Evolutionary conservation across 2,797 vertebrate genomes (phyloP), one percentile per base, ranked within the genome.

Genomic region (Vireo griseus): DNA sequence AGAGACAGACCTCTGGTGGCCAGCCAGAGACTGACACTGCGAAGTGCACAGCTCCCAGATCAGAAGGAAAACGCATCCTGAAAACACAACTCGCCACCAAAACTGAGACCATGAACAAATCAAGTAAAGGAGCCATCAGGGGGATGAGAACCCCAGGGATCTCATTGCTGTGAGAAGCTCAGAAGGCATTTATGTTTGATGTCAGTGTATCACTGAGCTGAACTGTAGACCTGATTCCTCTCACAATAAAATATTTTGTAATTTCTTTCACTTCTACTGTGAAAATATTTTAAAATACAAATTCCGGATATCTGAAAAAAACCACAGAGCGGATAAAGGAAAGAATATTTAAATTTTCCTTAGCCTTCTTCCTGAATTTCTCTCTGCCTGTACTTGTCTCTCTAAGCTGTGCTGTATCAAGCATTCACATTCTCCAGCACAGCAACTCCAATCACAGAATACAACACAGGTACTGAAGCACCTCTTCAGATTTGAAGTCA

Each of bases 1-100:
- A 93, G 92, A 98, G 96, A 96, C 97, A 92, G 98, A 98, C 98
- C 97, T 79, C 98, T 98, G 97, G 95, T 97, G 98, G 98, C 58
- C 85, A 62, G 37, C 40, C 86, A 78, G 58, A 66, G 45, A 71
- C 33, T 7, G 4, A 69, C 79, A 84, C 58, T 1, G 1, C 1
- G 2, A 29, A 72, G 26, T 3, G 19, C 10, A 40, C 42, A 48
- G 52, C 33, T 65, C 13, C 25, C 25, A 28, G 26, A 31, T 51
- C 2, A 50, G 4, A 25, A 5, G 22, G 24, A 39, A 77, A 71
- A 55, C 0, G 0, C 26, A 28, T 10, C 21, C 51, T 18, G 35
- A 20, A n/a, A 72, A n/a, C 37, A 54, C 7, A 47, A 66, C 29
- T 3, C 31, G 71, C 18, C 33, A 65, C 47, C 67, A 63, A 69